Conservation (phyloP, 2,113 vertebrate species). For the Clupea harengus region DNA sequence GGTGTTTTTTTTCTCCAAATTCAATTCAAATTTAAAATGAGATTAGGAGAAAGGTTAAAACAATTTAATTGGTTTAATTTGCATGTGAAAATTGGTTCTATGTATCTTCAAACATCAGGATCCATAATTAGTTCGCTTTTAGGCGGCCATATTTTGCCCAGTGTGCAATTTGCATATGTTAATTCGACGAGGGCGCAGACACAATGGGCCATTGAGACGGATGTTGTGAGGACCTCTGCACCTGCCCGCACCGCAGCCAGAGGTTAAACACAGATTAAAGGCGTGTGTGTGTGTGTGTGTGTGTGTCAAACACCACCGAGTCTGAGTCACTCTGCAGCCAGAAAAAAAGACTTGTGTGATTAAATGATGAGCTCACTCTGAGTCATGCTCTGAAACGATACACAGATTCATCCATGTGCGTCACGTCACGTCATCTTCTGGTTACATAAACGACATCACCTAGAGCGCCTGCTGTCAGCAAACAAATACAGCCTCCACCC, state of each 20-base stretch:
- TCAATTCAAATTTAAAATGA: conserved; percentile 36
- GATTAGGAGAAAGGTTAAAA: conserved; percentile 47
- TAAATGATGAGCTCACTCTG: too few species aligned
- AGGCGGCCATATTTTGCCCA: neutral
- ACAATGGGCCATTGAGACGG: conserved; percentile 6
- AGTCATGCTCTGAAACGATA: too few species aligned
- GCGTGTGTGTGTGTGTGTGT: too few species aligned
- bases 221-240: neutral
- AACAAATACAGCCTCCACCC: neutral
- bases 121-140: conserved; percentile 47
- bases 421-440: neutral
- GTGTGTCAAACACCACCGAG: too few species aligned
- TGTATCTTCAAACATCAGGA: conserved; percentile 56
- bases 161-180: neutral
- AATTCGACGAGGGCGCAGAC: neutral
- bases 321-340: too few species aligned
- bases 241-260: neutral
- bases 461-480: neutral
- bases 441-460: neutral
- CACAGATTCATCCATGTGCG: neutral
- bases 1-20: conserved; percentile 28
- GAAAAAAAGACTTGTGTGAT: too few species aligned
- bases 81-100: conserved; percentile 56
- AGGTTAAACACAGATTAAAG: conserved; percentile 9
- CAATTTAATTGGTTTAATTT: conserved; percentile 57